Evolutionary conservation across 1,140 invertebrate genomes (phyloP), one percentile per base, ranked within the genome.

Genomic region (Argopecten irradians): DNA sequence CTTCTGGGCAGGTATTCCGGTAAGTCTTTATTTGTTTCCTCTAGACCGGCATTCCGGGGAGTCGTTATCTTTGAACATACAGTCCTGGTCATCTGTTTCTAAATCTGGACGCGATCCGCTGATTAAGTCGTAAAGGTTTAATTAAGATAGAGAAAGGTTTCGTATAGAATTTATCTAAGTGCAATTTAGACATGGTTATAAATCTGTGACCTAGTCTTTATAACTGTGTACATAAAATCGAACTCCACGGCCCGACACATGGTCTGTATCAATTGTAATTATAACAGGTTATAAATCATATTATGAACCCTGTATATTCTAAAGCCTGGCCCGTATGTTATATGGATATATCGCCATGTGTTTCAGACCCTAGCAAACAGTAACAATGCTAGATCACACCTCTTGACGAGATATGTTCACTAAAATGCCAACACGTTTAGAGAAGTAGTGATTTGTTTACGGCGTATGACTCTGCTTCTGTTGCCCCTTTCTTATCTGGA

Each of bases 1-100:
- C 11, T 91, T 91, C 83, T 93, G 93, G 93, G 93, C 93, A 28
- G 93, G 93, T 8, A 88, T 92, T 88, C 92, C 92, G 85, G 93
- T 93, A 90, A 91, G 92, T 91, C 14, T 2, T 19, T 2, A 19
- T 7, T 8, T 11, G n/a, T 28, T 71, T 28, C 28, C 43, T 55
- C 2, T 55, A 55, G 22, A 55, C 43, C 14, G 14, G 43, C 16
- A 19, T 3, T 55, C 43, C 3, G 3, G 43, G 22, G 8, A 19
- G 7, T 8, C n/a, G n/a, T 28, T 71, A 71, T 71, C 43, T 55
- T 8, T 55, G 22, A 55, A 55, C 43, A 55, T 22, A 22, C 16
- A 19, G 16, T 55, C 43, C 3, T 19, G 43, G 43, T 55, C 43
- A 55, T 55, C 55, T 71, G 55, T 71, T 71, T 71, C 55, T 71